phyloP scores from a whole-genome alignment of 1,140 invertebrate genomes.

The Lasioglossum albipes region DNA sequence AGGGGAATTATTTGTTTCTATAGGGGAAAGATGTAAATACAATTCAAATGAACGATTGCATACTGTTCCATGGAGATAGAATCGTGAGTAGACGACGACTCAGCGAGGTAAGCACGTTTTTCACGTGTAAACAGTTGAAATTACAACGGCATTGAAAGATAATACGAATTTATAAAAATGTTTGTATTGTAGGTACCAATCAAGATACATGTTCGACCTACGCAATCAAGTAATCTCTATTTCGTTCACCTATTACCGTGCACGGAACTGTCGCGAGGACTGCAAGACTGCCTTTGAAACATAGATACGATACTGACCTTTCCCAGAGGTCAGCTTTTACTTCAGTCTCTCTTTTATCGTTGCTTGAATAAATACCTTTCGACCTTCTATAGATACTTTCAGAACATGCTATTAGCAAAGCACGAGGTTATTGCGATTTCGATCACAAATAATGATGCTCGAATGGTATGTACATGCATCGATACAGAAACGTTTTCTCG shows the following conservation, averaged over 20 bases:
- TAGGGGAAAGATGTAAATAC: conserved; percentile 13
- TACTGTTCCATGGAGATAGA: conserved; percentile 47
- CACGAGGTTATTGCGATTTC: background rate
- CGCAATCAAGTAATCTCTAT: conserved; percentile 31
- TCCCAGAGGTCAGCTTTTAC: background rate
- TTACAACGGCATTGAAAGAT: background rate
- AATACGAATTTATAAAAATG: conserved; percentile 16
- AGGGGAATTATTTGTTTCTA: background rate
- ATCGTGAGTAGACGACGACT: conserved; percentile 45
- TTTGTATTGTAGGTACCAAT: conserved; percentile 39
- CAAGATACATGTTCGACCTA: conserved; percentile 31
- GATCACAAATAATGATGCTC: background rate
- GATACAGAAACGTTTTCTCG: conserved; percentile 14
- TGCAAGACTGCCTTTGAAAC: conserved; percentile 42
- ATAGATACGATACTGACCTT: background rate
- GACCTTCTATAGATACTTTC: conserved; percentile 15
- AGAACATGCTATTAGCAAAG: background rate
- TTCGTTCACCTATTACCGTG: background rate
- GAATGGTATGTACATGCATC: conserved; percentile 6
- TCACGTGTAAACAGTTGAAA: background rate
- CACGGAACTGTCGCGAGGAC: conserved; percentile 21
- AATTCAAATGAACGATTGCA: background rate
- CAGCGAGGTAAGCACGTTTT: conserved; percentile 19
- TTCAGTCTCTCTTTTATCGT: background rate
- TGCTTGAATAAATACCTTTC: conserved; percentile 6